Base-by-base conservation (phyloP, 2,113 vertebrate genomes). In the Fregetta grallaria region DNA sequence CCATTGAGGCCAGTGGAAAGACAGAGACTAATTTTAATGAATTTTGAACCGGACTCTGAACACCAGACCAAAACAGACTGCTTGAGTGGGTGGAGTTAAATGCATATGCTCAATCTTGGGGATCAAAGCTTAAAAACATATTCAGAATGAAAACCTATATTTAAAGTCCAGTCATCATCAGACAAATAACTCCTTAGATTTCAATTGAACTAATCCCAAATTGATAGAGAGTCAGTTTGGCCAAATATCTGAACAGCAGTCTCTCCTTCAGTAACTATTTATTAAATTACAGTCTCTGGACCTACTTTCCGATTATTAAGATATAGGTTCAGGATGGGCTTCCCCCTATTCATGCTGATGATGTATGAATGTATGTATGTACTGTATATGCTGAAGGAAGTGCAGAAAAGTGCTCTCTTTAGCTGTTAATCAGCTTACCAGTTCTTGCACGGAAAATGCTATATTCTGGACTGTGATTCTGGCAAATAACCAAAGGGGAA, bases 401-500 rank as follows among this genome's bases (percentile, higher is more conserved):
- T 44, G 58, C 78, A 90, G 74, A 55, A 30, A 75, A 90, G 50
- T 83, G 78, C 45, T 74, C 59, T 96, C 78, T 96, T 92, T 86
- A 77, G 95, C 88, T 90, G 67, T 90, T 97, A 96, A 96, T 96
- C 94, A 96, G 90, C 90, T 96, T 94, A 96, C 93, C 67, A 74
- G 67, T 83, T 86, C 94, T 88, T 94, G 92, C 75, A 74, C 2
- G 0, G 90, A 92, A 96, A 96, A 96, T 90, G 88, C 90, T 92
- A 11, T 77, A 86, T 82, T 95, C 96, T 95, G 91, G 87, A 91
- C 94, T 94, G 50, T 86, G 95, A 96, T 95, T 84, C 89, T 95
- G 97, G 94, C 92, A 88, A 95, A 97, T 93, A 96, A 96, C 96
- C 94, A 92, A 96, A 83, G 34, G 67, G 93, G 93, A 97, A 97